A percentile compares a stretch with the other conserved stretches of the same genome.
Evolutionary conservation across 2,113 vertebrate genomes (phyloP).

Genomic region (Pitta sordida): DNA sequence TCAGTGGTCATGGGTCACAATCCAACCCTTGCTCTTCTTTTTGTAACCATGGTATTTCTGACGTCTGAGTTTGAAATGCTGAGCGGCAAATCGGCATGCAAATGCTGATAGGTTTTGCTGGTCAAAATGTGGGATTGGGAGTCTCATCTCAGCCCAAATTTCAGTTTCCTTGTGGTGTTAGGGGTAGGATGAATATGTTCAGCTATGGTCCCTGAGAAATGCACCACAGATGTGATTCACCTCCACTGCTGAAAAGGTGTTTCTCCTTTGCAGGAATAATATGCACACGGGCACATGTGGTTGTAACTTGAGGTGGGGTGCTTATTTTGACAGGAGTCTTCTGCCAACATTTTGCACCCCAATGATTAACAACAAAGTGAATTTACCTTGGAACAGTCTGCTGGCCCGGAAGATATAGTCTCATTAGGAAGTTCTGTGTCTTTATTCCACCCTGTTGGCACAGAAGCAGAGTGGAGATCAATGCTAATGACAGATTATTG

Average conservation of each 20-base stretch:
- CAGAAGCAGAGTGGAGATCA: not conserved
- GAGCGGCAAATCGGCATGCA: not conserved
- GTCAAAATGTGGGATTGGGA: not conserved
- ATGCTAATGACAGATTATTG: not conserved
- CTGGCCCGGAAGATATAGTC: not conserved
- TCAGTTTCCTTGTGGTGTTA: not conserved
- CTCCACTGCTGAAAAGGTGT: not conserved
- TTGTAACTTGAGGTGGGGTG: not conserved
- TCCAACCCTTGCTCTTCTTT: not conserved
- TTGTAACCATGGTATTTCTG: not conserved
- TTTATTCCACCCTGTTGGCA: not conserved
- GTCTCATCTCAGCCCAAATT: not conserved
- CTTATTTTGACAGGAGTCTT: not conserved
- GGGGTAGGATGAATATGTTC: not conserved
- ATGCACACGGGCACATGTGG: fast-evolving
- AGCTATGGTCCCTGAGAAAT: not conserved
- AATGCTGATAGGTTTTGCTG: not conserved
- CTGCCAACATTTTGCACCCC: not conserved
- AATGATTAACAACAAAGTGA: not conserved
- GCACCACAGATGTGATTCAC: not conserved
- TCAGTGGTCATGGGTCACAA: not conserved
- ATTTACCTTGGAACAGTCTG: not conserved
- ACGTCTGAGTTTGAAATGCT: not conserved
- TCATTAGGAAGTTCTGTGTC: not conserved
- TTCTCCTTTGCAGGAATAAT: not conserved